Conservation (phyloP, 1,140 invertebrate species). For the Drosophila melanogaster region Release_6_plus_ISO1_MT NT_033777.3:14568501-14569000, state of each 20-base stretch:
- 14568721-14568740: conserved; percentile 13
- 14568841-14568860: conserved; percentile 11
- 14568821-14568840: conserved; percentile 4
- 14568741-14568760: conserved; percentile 12
- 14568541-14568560: conserved; percentile 45
- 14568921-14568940: too few species aligned
- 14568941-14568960: background rate
- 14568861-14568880: conserved; percentile 12
- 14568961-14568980: too few species aligned
- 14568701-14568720: conserved; percentile 13
- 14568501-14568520: conserved; percentile 46
- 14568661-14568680: conserved; percentile 53
- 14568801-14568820: conserved; percentile 3
- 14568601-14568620: background rate
- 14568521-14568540: conserved; percentile 57
- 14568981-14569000: background rate
- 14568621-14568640: background rate
- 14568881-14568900: background rate
- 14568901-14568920: background rate
- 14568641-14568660: background rate
- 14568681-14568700: conserved; percentile 30
- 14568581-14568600: conserved; percentile 49
- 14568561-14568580: conserved; percentile 59
- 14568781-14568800: background rate
- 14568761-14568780: conserved; percentile 4